A percentile compares a stretch with the other conserved stretches of the same genome.
Conservation (phyloP, 2,797 vertebrate species). For the Potorous gilbertii region DNA sequence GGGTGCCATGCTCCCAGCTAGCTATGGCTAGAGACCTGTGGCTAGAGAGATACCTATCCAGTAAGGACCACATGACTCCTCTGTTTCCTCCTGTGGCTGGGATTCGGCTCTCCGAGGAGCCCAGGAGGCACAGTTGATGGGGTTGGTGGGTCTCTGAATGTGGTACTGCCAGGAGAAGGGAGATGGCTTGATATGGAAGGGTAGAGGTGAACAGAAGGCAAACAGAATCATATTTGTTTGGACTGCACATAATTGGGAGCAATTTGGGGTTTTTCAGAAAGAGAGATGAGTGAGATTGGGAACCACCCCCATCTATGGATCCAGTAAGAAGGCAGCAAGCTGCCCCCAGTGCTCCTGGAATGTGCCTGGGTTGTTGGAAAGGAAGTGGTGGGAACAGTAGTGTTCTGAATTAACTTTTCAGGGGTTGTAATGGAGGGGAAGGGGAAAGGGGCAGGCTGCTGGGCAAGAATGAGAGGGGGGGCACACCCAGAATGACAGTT, state of each 20-base stretch:
- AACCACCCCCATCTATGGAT: neutral
- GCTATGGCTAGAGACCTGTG: neutral
- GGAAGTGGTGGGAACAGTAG: neutral
- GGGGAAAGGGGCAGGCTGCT: slow-evolving; percentile 31
- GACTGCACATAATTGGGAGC: neutral
- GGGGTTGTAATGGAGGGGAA: neutral
- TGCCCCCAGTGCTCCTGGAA: neutral
- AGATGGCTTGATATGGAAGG: neutral
- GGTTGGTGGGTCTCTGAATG: slow-evolving; percentile 29
- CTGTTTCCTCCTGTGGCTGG: slow-evolving; percentile 58
- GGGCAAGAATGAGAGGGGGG: slow-evolving; percentile 36
- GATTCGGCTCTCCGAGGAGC: slow-evolving; percentile 78
- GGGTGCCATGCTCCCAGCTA: neutral
- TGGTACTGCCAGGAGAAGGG: neutral
- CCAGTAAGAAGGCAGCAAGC: neutral
- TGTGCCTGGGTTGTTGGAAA: neutral
- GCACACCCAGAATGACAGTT: neutral
- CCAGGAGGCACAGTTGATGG: slow-evolving; percentile 58
- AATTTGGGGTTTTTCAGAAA: neutral
- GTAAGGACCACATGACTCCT: neutral
- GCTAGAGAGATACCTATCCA: slow-evolving; percentile 19
- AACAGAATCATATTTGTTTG: neutral
- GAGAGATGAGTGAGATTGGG: neutral
- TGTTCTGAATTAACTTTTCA: slow-evolving; percentile 7
- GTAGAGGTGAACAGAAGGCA: neutral